Evolutionary conservation across 2,797 vertebrate genomes (phyloP).

Genomic region (Rhynchonycteris naso): DNA sequence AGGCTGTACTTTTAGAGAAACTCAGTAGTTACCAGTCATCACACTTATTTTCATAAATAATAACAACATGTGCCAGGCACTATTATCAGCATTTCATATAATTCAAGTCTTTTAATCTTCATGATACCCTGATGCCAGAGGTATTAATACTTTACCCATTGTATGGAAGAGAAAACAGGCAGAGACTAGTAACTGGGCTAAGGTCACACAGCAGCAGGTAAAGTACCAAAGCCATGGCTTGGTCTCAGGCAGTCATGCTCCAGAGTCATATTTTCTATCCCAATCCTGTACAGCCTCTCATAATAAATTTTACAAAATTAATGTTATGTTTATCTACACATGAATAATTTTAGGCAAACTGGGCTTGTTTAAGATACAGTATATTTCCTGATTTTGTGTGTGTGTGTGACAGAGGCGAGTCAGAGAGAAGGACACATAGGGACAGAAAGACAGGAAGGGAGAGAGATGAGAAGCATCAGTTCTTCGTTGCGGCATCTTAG

Average conservation of each 20-base stretch:
- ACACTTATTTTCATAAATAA: conserved; percentile 23
- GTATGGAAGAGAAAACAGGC: not conserved
- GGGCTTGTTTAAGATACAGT: not conserved
- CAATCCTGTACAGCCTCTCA: not conserved
- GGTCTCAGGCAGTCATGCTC: not conserved
- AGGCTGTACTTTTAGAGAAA: conserved; percentile 30
- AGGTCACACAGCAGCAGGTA: not conserved
- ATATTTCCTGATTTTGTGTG: not conserved
- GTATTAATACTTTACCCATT: not conserved
- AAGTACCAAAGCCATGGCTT: not conserved
- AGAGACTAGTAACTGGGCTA: not conserved
- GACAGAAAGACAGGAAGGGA: too few species aligned
- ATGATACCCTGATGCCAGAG: not conserved
- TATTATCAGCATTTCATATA: not conserved
- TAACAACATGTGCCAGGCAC: not conserved
- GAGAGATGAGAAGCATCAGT: too few species aligned
- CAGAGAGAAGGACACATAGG: too few species aligned
- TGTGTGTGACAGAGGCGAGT: too few species aligned
- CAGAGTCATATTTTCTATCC: not conserved
- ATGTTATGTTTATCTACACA: not conserved
- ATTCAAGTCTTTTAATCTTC: not conserved
- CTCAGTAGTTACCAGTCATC: not conserved
- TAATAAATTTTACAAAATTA: not conserved
- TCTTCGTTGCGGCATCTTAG: too few species aligned
- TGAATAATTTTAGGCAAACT: not conserved